A percentile compares a stretch with the other conserved stretches of the same genome.
Conservation (phyloP, 2,113 vertebrate species). For the Talpa occidentalis region DNA sequence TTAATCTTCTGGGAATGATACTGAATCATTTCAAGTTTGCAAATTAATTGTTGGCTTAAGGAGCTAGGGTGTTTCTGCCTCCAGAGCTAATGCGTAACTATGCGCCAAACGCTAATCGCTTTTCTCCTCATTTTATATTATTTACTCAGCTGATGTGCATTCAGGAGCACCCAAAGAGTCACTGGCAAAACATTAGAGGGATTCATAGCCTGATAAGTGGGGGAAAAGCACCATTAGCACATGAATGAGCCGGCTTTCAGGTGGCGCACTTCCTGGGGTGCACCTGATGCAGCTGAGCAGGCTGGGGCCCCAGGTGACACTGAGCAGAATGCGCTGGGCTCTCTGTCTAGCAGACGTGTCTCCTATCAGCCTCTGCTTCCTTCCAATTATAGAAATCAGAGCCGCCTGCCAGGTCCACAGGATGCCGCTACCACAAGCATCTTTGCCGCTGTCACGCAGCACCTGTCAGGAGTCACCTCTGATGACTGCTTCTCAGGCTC, state of each 20-base stretch:
- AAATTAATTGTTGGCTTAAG: neutral
- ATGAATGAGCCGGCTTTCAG: constrained; percentile 63
- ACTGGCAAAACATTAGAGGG: constrained; percentile 61
- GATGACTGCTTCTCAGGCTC: neutral
- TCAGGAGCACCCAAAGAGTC: constrained; percentile 80
- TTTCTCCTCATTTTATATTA: constrained; percentile 69
- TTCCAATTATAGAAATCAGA: neutral
- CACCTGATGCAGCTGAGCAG: constrained; percentile 1
- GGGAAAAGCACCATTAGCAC: constrained; percentile 27
- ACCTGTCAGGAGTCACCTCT: neutral
- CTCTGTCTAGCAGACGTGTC: neutral
- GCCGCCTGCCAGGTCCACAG: neutral
- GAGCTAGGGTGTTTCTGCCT: constrained; percentile 6
- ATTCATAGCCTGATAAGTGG: constrained; percentile 73
- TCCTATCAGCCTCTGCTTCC: neutral
- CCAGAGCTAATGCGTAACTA: neutral
- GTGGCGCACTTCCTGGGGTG: constrained; percentile 63
- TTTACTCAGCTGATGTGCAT: constrained; percentile 84
- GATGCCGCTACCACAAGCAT: neutral
- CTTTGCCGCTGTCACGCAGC: neutral
- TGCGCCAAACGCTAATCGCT: constrained; percentile 4
- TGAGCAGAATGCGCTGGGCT: neutral
- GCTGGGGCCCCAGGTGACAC: neutral
- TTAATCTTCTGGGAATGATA: constrained; percentile 50
- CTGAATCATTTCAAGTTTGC: constrained; percentile 52